Base-by-base conservation (phyloP, 2,797 vertebrate species). In the Neopelma chrysocephalum region DNA sequence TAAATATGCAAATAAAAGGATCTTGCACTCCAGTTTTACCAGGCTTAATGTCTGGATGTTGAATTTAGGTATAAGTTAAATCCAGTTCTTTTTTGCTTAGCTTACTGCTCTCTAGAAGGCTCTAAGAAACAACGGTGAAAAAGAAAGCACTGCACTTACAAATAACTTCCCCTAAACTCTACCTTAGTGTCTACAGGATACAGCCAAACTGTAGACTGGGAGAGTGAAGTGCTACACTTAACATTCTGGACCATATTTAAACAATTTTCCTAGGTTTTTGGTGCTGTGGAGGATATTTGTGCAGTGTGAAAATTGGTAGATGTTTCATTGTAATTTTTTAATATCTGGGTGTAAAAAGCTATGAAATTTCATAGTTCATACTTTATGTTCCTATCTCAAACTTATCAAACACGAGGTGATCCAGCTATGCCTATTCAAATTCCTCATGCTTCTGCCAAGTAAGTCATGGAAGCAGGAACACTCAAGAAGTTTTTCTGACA, bases 11-110 rank as follows among this genome's bases (percentile, higher is more conserved):
- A 50, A 53, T 40, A 23, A 50, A 65, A 62, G 45, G 5, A 20
- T 56, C 18, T 58, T 27, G 20, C 48, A 17, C 32, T 79, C 34
- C 34, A 26, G 15, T 36, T 58, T 26, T 58, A 25, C 34, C 34
- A 12, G 34, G 34, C 9, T 26, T 58, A 58, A 61, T 42, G 11
- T 15, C 51, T 65, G 11, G 51, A 9, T 29, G 14, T 40, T 87
- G 69, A 77, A n/a, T 60, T 71, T 71, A 36, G 18, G 31, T 64
- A 21, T 20, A 68, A 20, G 17, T 65, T 66, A 53, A 50, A 87
- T 77, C 0, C 3, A 22, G 11, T 21, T 51, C 6, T 1, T 40
- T 69, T 60, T 11, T 11, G 2, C 12, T 48, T 5, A 32, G 27
- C 11, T 50, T 42, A 22, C 21, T 68, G 31, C 4, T 9, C 18